Percentiles rank a stretch among this genome's conserved stretches.
Evolutionary conservation across 2,888 invertebrate genomes (phyloP).

Genomic region (Epiblema foenella): DNA sequence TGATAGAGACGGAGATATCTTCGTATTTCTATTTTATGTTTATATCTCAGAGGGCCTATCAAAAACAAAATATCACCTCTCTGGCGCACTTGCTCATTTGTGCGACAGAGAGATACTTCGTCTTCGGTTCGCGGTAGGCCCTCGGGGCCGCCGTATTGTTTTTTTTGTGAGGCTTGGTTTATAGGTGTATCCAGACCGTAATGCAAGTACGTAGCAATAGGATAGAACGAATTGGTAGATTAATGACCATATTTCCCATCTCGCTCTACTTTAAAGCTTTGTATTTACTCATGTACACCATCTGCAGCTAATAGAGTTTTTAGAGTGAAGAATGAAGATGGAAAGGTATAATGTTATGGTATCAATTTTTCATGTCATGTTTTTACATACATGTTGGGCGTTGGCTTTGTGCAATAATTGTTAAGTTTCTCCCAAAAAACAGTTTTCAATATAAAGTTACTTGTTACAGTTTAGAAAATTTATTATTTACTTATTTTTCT

Average conservation of each 20-base stretch:
- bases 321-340: background rate
- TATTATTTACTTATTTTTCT: background rate
- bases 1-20: too few relatives aligned
- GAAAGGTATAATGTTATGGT: slow-evolving; percentile 5
- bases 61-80: too few relatives aligned
- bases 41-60: too few relatives aligned
- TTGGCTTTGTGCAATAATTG: slow-evolving; percentile 24
- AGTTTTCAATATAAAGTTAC: background rate
- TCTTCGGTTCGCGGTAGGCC: too few relatives aligned
- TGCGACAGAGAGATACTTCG: too few relatives aligned
- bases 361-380: background rate
- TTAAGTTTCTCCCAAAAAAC: background rate
- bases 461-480: slow-evolving; percentile 2
- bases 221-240: too few relatives aligned
- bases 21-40: too few relatives aligned
- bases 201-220: too few relatives aligned
- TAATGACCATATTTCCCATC: too few relatives aligned
- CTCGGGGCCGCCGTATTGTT: background rate
- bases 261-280: too few relatives aligned
- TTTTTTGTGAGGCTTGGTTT: slow-evolving; percentile 2
- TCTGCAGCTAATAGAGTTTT: background rate
- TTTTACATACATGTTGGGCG: slow-evolving; percentile 16
- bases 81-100: too few relatives aligned
- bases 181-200: too few relatives aligned
- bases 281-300: background rate